A percentile compares a stretch with the other conserved stretches of the same genome.
Evolutionary conservation across 1,140 invertebrate species (phyloP).

Genomic region (Lucilia cuprina): DNA sequence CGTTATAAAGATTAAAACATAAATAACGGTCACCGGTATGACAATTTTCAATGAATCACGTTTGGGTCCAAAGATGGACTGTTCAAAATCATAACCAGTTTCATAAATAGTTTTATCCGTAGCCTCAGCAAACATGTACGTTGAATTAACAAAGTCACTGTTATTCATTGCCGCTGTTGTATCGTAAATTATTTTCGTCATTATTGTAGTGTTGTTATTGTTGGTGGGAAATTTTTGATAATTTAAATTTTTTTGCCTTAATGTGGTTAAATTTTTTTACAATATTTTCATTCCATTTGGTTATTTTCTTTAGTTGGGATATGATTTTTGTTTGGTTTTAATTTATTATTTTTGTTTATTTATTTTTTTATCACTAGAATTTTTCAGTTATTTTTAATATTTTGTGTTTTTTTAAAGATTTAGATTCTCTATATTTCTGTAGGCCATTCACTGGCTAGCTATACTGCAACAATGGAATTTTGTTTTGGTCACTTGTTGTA

Average conservation of each 20-base stretch:
- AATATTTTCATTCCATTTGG: not conserved
- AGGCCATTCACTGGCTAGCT: not conserved
- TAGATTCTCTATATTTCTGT: not conserved
- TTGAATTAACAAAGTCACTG: not conserved
- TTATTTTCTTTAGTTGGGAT: not conserved
- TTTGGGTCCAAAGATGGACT: conserved; percentile 44
- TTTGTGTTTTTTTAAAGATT: not conserved
- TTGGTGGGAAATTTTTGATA: not conserved
- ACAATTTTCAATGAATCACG: conserved; percentile 76
- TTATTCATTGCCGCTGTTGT: not conserved
- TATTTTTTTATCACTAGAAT: not conserved
- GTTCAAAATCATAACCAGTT: conserved; percentile 4
- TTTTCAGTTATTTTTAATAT: not conserved
- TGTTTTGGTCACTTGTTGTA: conserved; percentile 18
- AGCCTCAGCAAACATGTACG: not conserved
- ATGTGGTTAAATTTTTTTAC: not conserved
- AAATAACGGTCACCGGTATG: conserved; percentile 81
- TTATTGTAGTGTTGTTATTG: not conserved
- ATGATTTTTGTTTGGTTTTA: not conserved
- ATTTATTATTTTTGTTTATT: not conserved
- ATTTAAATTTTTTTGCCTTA: not conserved
- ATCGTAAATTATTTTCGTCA: not conserved
- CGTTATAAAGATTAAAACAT: conserved; percentile 82
- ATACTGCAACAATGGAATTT: not conserved
- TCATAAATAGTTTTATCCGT: not conserved